Percentiles rank a stretch among this genome's conserved stretches.
Conservation (phyloP, 2,113 vertebrate species). For the Macrotus californicus region DNA sequence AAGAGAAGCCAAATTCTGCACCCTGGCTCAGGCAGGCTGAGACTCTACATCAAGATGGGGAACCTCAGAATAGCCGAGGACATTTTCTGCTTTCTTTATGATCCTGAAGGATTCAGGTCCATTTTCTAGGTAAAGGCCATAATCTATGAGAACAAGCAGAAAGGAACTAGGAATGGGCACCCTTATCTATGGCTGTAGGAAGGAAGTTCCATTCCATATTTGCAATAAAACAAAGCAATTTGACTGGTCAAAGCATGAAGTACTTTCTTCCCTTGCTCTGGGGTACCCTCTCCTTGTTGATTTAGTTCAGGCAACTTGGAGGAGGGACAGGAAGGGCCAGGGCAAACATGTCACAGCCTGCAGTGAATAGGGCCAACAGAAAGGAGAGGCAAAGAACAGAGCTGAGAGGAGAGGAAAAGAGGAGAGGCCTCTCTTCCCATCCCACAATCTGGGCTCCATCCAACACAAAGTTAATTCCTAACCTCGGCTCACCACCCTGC, state of each 20-base stretch:
- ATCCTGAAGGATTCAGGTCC: neutral
- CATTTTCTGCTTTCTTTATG: neutral
- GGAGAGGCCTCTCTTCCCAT: conserved; percentile 77
- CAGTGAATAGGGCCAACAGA: conserved; percentile 65
- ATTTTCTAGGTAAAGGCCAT: neutral
- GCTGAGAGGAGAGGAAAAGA: conserved; percentile 62
- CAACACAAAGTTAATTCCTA: conserved; percentile 86
- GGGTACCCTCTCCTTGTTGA: conserved; percentile 67
- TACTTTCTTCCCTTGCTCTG: conserved; percentile 42
- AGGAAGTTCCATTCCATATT: neutral
- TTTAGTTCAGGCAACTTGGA: conserved; percentile 66
- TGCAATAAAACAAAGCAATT: conserved; percentile 23
- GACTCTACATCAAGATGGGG: neutral
- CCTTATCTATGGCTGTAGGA: neutral
- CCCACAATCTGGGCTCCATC: conserved; percentile 82
- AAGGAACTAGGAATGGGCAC: neutral
- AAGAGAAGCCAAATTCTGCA: neutral
- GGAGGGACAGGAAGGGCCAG: conserved; percentile 64
- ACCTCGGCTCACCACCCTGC: conserved; percentile 84
- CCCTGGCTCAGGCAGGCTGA: neutral
- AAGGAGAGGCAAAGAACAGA: conserved; percentile 69
- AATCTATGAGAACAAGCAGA: neutral
- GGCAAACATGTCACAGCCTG: conserved; percentile 72
- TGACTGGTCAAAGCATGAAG: conserved; percentile 19
- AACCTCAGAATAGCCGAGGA: neutral